Conservation (phyloP, 2,797 vertebrate genomes). For the Scarus forsteni region DNA sequence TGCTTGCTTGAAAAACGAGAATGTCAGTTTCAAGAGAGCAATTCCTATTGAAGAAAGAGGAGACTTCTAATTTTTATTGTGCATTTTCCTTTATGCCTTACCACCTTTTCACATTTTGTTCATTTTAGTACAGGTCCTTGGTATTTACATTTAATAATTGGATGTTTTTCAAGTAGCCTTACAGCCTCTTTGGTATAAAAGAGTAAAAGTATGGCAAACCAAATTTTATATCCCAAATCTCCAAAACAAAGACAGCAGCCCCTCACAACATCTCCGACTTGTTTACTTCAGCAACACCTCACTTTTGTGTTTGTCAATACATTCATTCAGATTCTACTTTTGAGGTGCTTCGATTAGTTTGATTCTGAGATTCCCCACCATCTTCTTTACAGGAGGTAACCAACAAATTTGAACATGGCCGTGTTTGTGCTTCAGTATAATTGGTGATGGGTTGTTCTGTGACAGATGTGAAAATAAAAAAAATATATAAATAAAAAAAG, state of each 20-base stretch:
- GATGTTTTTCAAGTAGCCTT: not conserved
- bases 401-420: constrained; percentile 80
- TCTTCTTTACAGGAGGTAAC: constrained; percentile 83
- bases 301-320: constrained; percentile 77
- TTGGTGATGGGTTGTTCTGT: constrained; percentile 86
- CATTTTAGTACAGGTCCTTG: constrained; percentile 14
- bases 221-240: constrained; percentile 28
- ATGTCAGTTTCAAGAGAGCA: constrained; percentile 60
- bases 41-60: constrained; percentile 71
- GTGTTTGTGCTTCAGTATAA: constrained; percentile 83
- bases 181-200: not conserved
- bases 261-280: constrained; percentile 55
- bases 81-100: constrained; percentile 11
- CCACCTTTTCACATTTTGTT: constrained; percentile 45
- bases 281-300: constrained; percentile 67
- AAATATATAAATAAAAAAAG: constrained; percentile 50
- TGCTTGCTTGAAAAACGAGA: constrained; percentile 82
- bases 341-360: constrained; percentile 84
- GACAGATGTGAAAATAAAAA: constrained; percentile 80
- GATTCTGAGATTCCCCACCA: constrained; percentile 76
- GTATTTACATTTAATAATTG: constrained; percentile 1
- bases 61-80: constrained; percentile 44
- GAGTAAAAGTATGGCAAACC: not conserved
- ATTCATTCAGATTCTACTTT: constrained; percentile 79
- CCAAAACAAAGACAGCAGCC: constrained; percentile 57